A percentile compares a stretch with the other conserved stretches of the same genome.
Conservation (phyloP, 2,113 vertebrate species). For the Gymnocephalus cernua region DNA sequence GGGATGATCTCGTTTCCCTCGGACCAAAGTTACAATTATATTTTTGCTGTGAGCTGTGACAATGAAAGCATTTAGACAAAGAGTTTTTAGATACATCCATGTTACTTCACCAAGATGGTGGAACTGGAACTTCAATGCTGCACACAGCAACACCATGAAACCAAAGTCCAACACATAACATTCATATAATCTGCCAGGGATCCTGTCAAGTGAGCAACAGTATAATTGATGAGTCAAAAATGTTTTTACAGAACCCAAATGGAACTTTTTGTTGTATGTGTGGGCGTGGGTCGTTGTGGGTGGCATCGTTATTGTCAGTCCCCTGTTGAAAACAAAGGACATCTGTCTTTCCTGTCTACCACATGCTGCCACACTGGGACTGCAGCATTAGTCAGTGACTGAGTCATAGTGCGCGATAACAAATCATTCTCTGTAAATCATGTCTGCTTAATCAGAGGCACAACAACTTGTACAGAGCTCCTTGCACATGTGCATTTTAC, state of each 20-base stretch:
- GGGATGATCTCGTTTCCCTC: neutral
- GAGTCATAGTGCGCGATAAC: neutral
- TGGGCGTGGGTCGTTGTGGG: neutral
- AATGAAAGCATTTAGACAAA: neutral
- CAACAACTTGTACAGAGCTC: neutral
- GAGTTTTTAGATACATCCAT: neutral
- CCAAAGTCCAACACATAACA: no score
- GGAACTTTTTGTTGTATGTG: neutral
- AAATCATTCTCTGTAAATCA: neutral
- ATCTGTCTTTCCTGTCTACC: constrained; percentile 7
- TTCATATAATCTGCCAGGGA: no score
- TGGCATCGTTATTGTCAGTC: neutral
- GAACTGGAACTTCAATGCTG: neutral
- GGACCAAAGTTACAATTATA: neutral
- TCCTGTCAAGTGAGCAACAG: no score
- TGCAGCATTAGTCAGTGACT: neutral
- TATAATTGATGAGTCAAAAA: no score
- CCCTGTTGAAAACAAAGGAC: constrained; percentile 1
- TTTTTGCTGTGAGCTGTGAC: neutral
- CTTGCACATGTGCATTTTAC: neutral
- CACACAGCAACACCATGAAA: no score
- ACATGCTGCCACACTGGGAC: neutral
- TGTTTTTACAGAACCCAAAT: neutral
- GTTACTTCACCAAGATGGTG: neutral
- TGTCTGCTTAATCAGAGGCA: neutral